Percentiles rank a stretch among this genome's conserved stretches.
Evolutionary conservation across 2,888 invertebrate genomes (phyloP).

Genomic region (Mellilla xanthometata): DNA sequence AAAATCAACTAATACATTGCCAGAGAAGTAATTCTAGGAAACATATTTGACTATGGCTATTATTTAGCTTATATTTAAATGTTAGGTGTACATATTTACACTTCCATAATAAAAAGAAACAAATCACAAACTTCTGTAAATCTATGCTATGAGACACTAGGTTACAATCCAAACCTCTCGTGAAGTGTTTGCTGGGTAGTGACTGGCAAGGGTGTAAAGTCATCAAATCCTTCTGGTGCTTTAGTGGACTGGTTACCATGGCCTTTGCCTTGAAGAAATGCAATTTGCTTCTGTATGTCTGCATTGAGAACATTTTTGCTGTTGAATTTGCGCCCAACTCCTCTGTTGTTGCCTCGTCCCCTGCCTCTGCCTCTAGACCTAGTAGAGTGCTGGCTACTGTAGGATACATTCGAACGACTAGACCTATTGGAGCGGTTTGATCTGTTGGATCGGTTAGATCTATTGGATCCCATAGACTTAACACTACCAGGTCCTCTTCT

Average conservation of each 20-base stretch:
- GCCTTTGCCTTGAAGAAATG: slow-evolving; percentile 67
- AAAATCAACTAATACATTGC: slow-evolving; percentile 5
- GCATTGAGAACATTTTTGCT: slow-evolving; percentile 68
- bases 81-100: slow-evolving; percentile 14
- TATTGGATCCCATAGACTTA: slow-evolving; percentile 67
- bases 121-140: slow-evolving; percentile 18
- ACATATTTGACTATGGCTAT: too few species aligned
- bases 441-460: slow-evolving; percentile 56
- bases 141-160: neutral
- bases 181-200: slow-evolving; percentile 68
- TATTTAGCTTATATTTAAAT: too few species aligned
- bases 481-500: slow-evolving; percentile 70
- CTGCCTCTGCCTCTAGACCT: slow-evolving; percentile 60
- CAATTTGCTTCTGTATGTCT: slow-evolving; percentile 72
- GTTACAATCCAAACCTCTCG: slow-evolving; percentile 64
- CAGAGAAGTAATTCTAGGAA: slow-evolving; percentile 2
- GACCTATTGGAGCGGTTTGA: slow-evolving; percentile 57
- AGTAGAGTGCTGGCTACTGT: slow-evolving; percentile 53
- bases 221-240: slow-evolving; percentile 48
- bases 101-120: slow-evolving; percentile 14
- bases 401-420: slow-evolving; percentile 54
- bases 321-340: slow-evolving; percentile 62
- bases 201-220: slow-evolving; percentile 65
- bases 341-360: slow-evolving; percentile 44
- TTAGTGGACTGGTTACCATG: slow-evolving; percentile 41